These are phyloP conservation scores for Cygnus olor DNA, from an alignment of 2,797 vertebrate genomes.

Conservation along the genomic window DNA sequence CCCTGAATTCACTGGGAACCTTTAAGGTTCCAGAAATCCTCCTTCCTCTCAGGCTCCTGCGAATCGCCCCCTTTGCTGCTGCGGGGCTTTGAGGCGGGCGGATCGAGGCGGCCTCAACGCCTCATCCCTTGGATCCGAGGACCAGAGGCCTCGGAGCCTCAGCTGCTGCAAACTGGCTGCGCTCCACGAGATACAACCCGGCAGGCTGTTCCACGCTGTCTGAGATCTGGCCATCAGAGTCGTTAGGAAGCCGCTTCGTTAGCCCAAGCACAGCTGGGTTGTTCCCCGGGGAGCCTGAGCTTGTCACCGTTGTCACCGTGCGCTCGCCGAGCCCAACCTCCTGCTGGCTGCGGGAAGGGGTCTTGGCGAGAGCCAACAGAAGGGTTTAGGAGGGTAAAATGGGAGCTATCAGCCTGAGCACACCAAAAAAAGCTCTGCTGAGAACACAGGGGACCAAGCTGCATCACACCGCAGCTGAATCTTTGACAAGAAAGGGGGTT, in stretches of 20 bases:
- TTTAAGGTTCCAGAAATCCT: background rate
- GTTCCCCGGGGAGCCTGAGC: background rate
- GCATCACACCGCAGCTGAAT: background rate
- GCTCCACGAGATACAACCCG: background rate
- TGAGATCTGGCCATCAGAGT: background rate
- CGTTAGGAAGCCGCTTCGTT: background rate
- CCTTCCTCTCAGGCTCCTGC: background rate
- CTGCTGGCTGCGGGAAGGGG: background rate
- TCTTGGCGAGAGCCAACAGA: rapidly evolving
- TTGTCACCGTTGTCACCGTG: background rate
- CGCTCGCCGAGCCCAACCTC: background rate
- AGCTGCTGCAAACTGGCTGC: background rate
- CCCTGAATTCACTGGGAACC: background rate
- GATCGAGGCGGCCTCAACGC: rapidly evolving
- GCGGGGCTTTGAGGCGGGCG: background rate
- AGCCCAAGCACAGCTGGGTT: background rate
- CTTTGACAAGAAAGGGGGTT: background rate
- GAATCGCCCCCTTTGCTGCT: background rate
- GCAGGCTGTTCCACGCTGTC: background rate
- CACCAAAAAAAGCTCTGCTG: background rate
- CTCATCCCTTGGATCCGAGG: rapidly evolving
- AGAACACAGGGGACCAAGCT: background rate
- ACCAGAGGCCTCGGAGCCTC: background rate
- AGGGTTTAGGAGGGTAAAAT: rapidly evolving
- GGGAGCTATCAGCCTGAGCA: background rate